phyloP scores from a whole-genome alignment of 2,113 vertebrate species.

The Paradoxurus hermaphroditus region DNA sequence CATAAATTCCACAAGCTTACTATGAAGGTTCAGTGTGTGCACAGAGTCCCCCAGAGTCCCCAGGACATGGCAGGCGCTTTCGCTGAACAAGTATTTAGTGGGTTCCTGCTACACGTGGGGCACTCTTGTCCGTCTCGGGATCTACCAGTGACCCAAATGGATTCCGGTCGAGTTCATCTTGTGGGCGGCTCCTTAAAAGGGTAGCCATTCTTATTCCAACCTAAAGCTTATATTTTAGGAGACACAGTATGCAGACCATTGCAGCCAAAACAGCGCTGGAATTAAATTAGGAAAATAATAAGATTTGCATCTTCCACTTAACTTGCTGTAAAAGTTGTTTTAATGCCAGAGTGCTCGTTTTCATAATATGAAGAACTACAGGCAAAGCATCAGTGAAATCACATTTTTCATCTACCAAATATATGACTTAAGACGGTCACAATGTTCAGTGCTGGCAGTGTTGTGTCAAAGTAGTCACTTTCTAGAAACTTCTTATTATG shows the following conservation, averaged over 20 bases:
- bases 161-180: neutral
- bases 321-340: neutral
- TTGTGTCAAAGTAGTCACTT: neutral
- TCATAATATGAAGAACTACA: neutral
- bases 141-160: neutral
- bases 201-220: neutral
- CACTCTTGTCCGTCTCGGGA: neutral
- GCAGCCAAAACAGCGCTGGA: neutral
- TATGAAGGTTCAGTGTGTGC: no score
- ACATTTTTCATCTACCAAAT: neutral
- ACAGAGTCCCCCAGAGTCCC: neutral
- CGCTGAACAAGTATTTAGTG: fast-evolving
- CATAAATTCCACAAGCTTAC: no score
- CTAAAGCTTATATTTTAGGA: neutral
- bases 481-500: neutral
- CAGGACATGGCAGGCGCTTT: neutral
- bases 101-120: no score
- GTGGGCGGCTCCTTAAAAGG: neutral
- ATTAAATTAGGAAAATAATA: slow-evolving; percentile 5
- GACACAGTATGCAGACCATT: neutral
- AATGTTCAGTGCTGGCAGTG: neutral
- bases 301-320: neutral
- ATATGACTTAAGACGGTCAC: neutral
- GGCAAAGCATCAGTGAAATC: neutral
- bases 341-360: neutral